phyloP scores from a whole-genome alignment of 2,113 vertebrate species.

The Leucopternis melanops region DNA sequence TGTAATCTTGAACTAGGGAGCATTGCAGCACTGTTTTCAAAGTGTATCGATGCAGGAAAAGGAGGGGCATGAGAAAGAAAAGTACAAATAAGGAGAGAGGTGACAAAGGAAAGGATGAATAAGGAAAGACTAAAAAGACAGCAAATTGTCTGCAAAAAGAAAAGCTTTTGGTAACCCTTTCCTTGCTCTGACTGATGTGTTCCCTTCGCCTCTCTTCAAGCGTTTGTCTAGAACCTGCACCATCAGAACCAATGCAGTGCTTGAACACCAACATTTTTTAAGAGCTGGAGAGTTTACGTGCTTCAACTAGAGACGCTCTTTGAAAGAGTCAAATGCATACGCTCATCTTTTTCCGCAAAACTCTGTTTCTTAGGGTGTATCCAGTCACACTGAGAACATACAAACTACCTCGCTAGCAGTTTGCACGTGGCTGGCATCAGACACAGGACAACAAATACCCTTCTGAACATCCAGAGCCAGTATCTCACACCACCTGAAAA shows the following conservation, averaged over 20 bases:
- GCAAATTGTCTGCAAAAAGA: constrained; percentile 34
- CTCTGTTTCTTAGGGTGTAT: neutral
- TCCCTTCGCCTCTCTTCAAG: neutral
- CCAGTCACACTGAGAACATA: neutral
- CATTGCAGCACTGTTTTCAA: constrained; percentile 72
- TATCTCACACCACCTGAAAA: neutral
- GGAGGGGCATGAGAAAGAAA: constrained; percentile 55
- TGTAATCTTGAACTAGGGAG: constrained; percentile 78
- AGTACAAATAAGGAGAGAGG: constrained; percentile 61
- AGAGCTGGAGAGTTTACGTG: neutral
- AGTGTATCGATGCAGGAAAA: constrained; percentile 68
- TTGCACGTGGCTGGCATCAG: neutral
- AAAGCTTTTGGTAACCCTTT: constrained; percentile 60
- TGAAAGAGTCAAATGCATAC: neutral
- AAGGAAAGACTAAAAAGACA: constrained; percentile 51
- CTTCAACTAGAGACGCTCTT: neutral
- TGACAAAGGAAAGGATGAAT: constrained; percentile 61
- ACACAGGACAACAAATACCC: accelerated
- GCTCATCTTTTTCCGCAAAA: neutral
- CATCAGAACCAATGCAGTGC: neutral
- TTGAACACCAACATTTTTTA: neutral
- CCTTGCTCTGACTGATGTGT: neutral
- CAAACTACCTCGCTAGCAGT: neutral
- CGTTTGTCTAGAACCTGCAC: neutral
- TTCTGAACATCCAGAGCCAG: neutral